phyloP scores from a whole-genome alignment of 1,140 invertebrate genomes.

The Tribolium castaneum region DNA sequence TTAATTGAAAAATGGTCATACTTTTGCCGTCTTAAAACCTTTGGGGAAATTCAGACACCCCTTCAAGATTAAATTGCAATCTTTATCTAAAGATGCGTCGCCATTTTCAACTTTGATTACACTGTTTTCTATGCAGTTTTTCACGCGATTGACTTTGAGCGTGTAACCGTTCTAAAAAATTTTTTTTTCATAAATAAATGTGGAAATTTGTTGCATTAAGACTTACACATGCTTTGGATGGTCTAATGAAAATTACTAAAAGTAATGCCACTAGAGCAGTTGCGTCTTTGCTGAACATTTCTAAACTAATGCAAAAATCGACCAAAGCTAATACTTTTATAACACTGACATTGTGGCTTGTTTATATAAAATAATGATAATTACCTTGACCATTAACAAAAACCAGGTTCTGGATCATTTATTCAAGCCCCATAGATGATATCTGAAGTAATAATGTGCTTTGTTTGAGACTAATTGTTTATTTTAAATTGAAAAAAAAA shows the following conservation, averaged over 20 bases:
- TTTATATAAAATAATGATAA: conserved; percentile 27
- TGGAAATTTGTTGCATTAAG: too few species aligned
- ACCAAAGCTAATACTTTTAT: background rate
- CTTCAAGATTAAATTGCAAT: conserved; percentile 47
- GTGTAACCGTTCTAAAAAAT: conserved; percentile 53
- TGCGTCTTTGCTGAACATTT: background rate
- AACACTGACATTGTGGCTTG: background rate
- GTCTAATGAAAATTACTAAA: background rate
- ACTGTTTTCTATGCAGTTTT: conserved; percentile 47
- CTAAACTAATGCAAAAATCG: background rate
- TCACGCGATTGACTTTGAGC: conserved; percentile 41
- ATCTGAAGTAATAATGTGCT: conserved; percentile 1
- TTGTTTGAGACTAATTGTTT: conserved; percentile 14
- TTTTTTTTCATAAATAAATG: too few species aligned
- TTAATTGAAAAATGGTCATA: background rate
- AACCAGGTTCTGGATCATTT: conserved; percentile 12
- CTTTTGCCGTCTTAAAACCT: conserved; percentile 49
- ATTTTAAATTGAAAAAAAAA: conserved; percentile 13
- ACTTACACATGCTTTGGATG: conserved; percentile 27
- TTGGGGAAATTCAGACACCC: conserved; percentile 53
- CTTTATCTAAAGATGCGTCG: conserved; percentile 44
- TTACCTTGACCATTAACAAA: conserved; percentile 29
- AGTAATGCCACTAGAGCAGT: background rate
- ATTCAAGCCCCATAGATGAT: conserved; percentile 1
- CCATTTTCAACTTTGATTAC: conserved; percentile 40